phyloP scores from a whole-genome alignment of 2,113 vertebrate genomes.

The Columba livia region DNA sequence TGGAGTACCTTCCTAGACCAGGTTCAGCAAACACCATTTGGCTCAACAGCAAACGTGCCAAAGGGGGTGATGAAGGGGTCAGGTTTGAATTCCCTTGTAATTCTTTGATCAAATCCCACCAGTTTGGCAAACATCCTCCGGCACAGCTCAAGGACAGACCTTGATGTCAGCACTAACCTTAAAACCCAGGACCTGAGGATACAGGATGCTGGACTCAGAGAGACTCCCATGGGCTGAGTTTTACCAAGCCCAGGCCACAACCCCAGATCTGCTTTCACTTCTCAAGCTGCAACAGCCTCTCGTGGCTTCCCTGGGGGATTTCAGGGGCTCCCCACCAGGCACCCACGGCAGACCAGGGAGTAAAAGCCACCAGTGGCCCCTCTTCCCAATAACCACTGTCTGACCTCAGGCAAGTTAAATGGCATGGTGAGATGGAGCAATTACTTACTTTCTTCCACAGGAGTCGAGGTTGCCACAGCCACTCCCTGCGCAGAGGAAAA shows the following conservation, averaged over 20 bases:
- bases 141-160: background rate
- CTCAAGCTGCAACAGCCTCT: background rate
- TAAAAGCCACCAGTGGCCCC: background rate
- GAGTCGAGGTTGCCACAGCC: background rate
- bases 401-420: background rate
- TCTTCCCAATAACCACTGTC: background rate
- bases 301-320: background rate
- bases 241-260: accelerated
- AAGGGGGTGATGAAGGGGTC: background rate
- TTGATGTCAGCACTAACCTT: background rate
- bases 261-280: background rate
- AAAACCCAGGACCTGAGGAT: background rate
- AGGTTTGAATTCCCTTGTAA: background rate
- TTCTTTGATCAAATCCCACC: background rate
- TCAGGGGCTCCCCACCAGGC: background rate
- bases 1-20: background rate
- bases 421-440: accelerated
- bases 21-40: background rate
- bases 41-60: background rate
- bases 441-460: constrained; percentile 82
- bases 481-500: constrained; percentile 66
- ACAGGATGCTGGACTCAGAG: background rate
- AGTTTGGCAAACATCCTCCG: background rate
- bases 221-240: background rate
- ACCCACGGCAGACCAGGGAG: background rate